phyloP scores from a whole-genome alignment of 2,888 invertebrate species.

The Spisula subtruncata region DNA sequence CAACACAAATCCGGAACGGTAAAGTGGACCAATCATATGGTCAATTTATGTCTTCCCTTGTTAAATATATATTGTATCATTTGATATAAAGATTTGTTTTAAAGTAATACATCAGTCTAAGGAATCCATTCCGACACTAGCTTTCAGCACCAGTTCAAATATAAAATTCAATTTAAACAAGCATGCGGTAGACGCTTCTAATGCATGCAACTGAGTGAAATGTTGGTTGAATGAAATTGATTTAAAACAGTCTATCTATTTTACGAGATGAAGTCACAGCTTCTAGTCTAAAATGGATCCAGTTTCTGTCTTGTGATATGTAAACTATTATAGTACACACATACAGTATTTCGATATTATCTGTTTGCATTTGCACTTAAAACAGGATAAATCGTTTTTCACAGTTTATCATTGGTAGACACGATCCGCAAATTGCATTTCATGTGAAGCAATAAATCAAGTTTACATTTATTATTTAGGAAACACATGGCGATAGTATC shows the following conservation, averaged over 20 bases:
- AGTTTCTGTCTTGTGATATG: background rate
- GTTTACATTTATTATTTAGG: background rate
- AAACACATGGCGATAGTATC: background rate
- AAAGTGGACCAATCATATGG: too few species aligned
- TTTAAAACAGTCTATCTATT: background rate
- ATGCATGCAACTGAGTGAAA: background rate
- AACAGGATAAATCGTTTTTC: background rate
- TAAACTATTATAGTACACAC: background rate
- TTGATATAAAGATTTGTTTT: too few species aligned
- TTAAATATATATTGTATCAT: too few species aligned
- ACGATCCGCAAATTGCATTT: background rate
- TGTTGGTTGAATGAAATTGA: background rate
- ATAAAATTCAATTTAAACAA: background rate
- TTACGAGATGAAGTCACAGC: background rate
- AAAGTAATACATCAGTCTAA: background rate
- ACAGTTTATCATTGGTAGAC: background rate
- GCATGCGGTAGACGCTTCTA: background rate
- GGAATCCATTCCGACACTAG: background rate
- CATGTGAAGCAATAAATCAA: background rate
- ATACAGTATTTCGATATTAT: background rate
- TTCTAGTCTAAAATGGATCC: background rate
- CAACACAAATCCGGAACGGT: background rate
- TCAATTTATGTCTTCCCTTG: background rate
- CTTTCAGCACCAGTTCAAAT: background rate
- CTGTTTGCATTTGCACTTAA: background rate